Evolutionary conservation across 2,113 vertebrate species (phyloP).

Genomic region (Excalfactoria chinensis): DNA sequence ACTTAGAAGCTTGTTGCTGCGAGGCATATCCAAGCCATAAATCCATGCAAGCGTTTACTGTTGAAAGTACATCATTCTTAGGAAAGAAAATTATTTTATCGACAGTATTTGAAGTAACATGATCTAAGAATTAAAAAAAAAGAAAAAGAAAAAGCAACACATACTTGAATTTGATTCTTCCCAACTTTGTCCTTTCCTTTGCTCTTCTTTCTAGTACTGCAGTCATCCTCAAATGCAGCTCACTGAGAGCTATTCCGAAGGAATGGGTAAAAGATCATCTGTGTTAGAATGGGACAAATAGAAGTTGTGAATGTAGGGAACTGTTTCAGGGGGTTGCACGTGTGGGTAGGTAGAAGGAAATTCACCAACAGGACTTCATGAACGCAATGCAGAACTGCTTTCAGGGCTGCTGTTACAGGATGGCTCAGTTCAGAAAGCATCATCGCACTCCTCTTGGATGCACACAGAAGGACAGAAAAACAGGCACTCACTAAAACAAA

Average conservation of each 20-base stretch:
- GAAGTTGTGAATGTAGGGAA: neutral
- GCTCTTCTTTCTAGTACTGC: neutral
- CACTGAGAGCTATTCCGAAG: neutral
- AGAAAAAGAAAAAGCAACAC: neutral
- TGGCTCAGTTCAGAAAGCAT: neutral
- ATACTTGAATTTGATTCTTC: neutral
- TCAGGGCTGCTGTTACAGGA: neutral
- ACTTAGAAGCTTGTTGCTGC: neutral
- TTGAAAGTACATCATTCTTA: constrained; percentile 16
- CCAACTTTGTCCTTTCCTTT: neutral
- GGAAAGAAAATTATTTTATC: constrained; percentile 4
- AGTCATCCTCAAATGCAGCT: neutral
- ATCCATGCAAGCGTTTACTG: constrained; percentile 5
- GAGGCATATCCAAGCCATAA: constrained; percentile 7
- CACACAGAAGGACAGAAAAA: neutral
- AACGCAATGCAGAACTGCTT: neutral
- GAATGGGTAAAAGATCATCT: neutral
- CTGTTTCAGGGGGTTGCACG: neutral
- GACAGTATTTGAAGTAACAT: neutral
- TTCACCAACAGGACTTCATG: neutral
- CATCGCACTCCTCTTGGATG: neutral
- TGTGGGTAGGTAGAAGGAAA: neutral
- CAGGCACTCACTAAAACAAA: neutral
- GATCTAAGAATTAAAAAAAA: neutral
- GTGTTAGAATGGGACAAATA: neutral